Evolutionary conservation across 2,797 vertebrate species (phyloP).

Genomic region (Pangasius krempfi): DNA sequence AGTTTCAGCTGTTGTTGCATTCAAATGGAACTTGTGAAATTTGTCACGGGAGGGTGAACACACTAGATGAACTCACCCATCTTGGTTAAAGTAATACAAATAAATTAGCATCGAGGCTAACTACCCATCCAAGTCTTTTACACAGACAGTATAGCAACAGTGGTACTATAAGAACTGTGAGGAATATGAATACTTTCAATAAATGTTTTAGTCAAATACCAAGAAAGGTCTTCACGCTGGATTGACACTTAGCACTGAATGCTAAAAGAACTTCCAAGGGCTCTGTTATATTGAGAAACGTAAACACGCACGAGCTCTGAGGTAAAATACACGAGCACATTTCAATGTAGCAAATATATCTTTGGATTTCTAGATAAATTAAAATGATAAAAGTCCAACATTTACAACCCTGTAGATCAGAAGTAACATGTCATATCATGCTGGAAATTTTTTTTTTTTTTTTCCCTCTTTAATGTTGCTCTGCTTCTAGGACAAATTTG

Average conservation of each 20-base stretch:
- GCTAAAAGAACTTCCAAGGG: not conserved
- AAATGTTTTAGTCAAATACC: not conserved
- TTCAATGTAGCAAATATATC: not conserved
- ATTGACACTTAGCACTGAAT: not conserved
- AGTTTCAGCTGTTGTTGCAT: not conserved
- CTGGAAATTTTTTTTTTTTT: not conserved
- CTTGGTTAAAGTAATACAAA: no score
- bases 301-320: not conserved
- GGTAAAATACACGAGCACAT: not conserved
- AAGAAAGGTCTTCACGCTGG: not conserved
- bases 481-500: not conserved
- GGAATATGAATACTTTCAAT: not conserved
- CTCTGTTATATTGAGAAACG: not conserved
- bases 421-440: not conserved
- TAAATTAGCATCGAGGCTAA: not conserved
- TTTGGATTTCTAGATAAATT: not conserved
- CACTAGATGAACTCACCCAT: no score
- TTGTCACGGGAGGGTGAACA: no score
- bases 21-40: no score
- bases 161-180: not conserved
- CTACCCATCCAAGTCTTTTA: not conserved
- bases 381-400: not conserved
- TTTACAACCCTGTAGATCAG: not conserved
- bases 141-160: no score
- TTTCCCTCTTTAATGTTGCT: not conserved